A percentile compares a stretch with the other conserved stretches of the same genome.
These are phyloP conservation scores for Neoascia interrupta DNA, from an alignment of 2,888 invertebrate species.

Conservation along the genomic window DNA sequence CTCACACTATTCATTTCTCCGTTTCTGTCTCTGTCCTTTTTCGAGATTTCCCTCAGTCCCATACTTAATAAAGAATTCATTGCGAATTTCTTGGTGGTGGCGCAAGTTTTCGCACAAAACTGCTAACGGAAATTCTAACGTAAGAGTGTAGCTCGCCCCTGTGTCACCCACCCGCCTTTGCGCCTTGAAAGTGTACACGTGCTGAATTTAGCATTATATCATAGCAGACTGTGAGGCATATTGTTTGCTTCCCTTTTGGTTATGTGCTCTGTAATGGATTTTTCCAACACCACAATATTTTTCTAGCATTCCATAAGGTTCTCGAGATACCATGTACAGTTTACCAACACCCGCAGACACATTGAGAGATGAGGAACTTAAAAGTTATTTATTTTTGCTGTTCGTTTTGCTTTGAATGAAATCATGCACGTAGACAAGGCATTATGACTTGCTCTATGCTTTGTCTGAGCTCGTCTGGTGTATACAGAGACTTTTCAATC, in stretches of 20 bases:
- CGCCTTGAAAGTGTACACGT: constrained; percentile 50
- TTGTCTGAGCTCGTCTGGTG: constrained; percentile 36
- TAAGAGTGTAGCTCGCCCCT: constrained; percentile 18
- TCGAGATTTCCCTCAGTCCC: constrained; percentile 5
- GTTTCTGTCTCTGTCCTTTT: constrained; percentile 6
- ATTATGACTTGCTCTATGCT: constrained; percentile 18
- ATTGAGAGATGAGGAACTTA: constrained; percentile 28
- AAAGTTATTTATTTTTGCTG: constrained; percentile 44
- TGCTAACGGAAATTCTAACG: constrained; percentile 22
- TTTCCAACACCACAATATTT: constrained; percentile 35
- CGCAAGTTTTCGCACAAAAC: constrained; percentile 11
- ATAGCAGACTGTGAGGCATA: constrained; percentile 27
- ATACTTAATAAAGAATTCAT: constrained; percentile 3
- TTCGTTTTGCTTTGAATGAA: constrained; percentile 51
- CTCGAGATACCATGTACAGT: background rate
- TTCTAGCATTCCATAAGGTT: constrained; percentile 9
- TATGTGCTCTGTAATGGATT: constrained; percentile 44
- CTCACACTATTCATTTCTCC: background rate
- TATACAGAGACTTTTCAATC: constrained; percentile 48
- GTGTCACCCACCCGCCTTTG: background rate
- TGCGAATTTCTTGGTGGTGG: constrained; percentile 21
- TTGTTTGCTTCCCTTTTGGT: constrained; percentile 1
- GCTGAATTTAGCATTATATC: constrained; percentile 56
- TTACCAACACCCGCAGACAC: constrained; percentile 7
- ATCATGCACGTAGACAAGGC: constrained; percentile 52